Conservation (phyloP, 2,888 invertebrate species). For the Invenusta paracnida region DNA sequence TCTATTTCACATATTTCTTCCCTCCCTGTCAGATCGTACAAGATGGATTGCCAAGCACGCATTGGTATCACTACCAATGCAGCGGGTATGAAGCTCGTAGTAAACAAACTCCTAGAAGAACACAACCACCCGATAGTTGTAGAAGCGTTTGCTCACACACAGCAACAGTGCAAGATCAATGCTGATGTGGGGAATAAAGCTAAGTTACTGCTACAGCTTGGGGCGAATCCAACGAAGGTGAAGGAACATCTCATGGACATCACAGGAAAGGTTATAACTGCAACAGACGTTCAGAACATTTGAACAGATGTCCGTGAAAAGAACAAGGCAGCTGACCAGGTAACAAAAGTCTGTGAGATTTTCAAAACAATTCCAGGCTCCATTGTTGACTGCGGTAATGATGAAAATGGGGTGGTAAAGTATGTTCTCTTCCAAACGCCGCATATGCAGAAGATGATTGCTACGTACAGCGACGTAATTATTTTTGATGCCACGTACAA, state of each 20-base stretch:
- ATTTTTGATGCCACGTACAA: constrained; percentile 23
- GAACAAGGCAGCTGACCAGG: neutral
- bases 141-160: too few species aligned
- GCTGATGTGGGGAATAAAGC: neutral
- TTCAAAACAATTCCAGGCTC: neutral
- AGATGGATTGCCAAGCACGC: too few species aligned
- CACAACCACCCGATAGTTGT: too few species aligned
- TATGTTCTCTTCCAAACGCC: neutral
- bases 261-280: constrained; percentile 12
- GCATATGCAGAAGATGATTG: neutral
- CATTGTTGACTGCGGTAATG: neutral
- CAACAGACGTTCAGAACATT: constrained; percentile 3
- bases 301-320: neutral
- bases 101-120: too few species aligned
- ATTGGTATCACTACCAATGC: too few species aligned
- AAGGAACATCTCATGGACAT: neutral
- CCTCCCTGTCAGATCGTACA: too few species aligned
- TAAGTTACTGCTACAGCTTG: neutral
- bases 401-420: neutral
- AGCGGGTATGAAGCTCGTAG: too few species aligned
- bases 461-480: neutral
- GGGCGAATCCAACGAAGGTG: constrained; percentile 28
- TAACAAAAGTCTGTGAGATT: constrained; percentile 8
- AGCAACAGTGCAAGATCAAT: too few species aligned
- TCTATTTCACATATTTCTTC: too few species aligned